A percentile compares a stretch with the other conserved stretches of the same genome.
phyloP scores from a whole-genome alignment of 1,140 invertebrate genomes.

The Drosophila leontia region DNA sequence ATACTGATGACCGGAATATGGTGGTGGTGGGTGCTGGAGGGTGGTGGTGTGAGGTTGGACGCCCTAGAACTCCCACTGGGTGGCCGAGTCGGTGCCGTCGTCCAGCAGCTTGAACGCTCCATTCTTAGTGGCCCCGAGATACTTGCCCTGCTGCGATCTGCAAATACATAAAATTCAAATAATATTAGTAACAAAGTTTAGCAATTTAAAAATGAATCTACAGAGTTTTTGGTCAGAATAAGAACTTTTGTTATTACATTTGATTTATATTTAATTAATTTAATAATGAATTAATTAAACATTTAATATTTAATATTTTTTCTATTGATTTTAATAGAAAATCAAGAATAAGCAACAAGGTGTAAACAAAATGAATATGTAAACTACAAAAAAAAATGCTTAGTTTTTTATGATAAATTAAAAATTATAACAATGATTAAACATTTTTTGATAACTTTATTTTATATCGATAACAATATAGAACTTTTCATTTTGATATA shows the following conservation, averaged over 20 bases:
- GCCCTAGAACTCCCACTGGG: conserved; percentile 96
- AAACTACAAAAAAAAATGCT: too few relatives aligned
- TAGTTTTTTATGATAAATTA: too few relatives aligned
- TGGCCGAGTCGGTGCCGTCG: conserved; percentile 91
- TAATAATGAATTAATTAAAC: too few relatives aligned
- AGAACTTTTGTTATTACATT: neutral
- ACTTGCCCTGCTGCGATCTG: conserved; percentile 88
- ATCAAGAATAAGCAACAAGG: too few relatives aligned
- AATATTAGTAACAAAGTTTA: neutral
- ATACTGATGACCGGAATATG: conserved; percentile 45
- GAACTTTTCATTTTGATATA: neutral
- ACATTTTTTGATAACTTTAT: neutral
- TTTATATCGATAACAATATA: neutral
- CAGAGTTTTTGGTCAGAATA: neutral
- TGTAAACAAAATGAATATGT: too few relatives aligned
- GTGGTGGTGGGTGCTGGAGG: neutral
- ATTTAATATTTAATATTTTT: neutral
- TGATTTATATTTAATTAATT: too few relatives aligned
- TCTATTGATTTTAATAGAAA: neutral
- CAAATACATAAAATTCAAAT: neutral
- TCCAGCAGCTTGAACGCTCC: conserved; percentile 95
- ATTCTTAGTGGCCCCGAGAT: conserved; percentile 97
- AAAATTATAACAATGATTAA: too few relatives aligned
- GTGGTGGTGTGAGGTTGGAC: neutral
- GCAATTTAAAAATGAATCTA: neutral